A percentile compares a stretch with the other conserved stretches of the same genome.
Evolutionary conservation across 2,113 vertebrate genomes (phyloP).

Genomic region (Hyaena hyaena): DNA sequence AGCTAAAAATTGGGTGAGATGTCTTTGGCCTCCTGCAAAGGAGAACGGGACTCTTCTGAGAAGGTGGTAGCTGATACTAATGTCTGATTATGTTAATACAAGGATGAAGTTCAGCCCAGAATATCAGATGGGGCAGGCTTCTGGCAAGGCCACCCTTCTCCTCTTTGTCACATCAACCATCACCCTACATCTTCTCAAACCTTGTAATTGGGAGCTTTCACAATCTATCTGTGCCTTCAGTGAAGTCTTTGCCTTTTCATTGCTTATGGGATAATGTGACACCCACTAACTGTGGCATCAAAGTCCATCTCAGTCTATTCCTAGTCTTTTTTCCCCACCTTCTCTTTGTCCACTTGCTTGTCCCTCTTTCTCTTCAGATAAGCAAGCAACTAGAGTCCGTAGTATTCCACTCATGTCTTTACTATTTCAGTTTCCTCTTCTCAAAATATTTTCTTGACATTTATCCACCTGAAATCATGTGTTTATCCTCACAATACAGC

Average conservation of each 20-base stretch:
- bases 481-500: neutral
- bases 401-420: neutral
- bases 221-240: neutral
- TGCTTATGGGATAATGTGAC: neutral
- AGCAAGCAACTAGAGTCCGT: neutral
- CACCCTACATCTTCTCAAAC: neutral
- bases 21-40: conserved; percentile 45
- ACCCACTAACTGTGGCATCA: neutral
- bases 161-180: neutral
- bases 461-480: neutral
- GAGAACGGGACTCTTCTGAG: neutral
- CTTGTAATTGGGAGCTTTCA: neutral
- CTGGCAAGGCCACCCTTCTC: neutral
- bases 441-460: neutral
- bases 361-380: neutral
- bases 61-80: neutral
- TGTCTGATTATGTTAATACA: neutral
- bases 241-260: neutral
- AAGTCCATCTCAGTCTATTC: neutral
- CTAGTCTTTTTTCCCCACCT: neutral
- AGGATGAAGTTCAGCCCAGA: neutral
- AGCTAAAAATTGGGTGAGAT: conserved; percentile 57
- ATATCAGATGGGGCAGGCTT: neutral
- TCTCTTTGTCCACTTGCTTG: neutral
- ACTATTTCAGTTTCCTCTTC: neutral